Evolutionary conservation across 2,888 invertebrate genomes (phyloP).

Genomic region (Tricholauxania praeusta): DNA sequence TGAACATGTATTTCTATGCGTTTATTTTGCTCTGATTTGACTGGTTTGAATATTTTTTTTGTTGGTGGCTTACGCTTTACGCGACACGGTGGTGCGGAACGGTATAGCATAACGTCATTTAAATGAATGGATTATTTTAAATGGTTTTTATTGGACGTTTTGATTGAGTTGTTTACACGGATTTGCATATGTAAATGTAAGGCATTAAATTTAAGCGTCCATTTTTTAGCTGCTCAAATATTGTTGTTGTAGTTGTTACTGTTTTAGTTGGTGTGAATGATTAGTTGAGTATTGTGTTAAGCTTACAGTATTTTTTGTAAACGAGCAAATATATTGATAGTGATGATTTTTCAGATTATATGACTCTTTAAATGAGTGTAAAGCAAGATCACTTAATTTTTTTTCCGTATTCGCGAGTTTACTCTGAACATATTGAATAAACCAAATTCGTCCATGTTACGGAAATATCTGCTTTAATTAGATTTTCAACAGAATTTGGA

Average conservation of each 20-base stretch:
- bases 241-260: conserved; percentile 32
- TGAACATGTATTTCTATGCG: no score
- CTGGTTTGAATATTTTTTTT: no score
- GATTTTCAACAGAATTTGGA: no score
- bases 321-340: conserved; percentile 9
- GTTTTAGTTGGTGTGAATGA: conserved; percentile 22
- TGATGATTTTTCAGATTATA: no score
- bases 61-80: no score
- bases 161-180: conserved; percentile 46
- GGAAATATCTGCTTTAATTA: no score
- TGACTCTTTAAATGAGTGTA: neutral
- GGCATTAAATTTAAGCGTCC: conserved; percentile 16
- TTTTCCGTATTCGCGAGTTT: no score
- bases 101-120: conserved; percentile 12
- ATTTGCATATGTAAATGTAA: conserved; percentile 48
- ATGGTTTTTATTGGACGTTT: conserved; percentile 41
- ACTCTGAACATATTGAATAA: no score
- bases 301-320: neutral
- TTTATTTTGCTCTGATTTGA: no score
- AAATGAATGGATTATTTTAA: conserved; percentile 36
- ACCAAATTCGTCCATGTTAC: no score
- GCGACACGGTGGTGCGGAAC: neutral
- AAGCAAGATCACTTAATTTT: no score
- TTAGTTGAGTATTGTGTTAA: conserved; percentile 14
- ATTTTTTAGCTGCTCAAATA: neutral